These are phyloP conservation scores for Galeopterus variegatus DNA, from an alignment of 2,113 vertebrate genomes.

Conservation along the genomic window DNA sequence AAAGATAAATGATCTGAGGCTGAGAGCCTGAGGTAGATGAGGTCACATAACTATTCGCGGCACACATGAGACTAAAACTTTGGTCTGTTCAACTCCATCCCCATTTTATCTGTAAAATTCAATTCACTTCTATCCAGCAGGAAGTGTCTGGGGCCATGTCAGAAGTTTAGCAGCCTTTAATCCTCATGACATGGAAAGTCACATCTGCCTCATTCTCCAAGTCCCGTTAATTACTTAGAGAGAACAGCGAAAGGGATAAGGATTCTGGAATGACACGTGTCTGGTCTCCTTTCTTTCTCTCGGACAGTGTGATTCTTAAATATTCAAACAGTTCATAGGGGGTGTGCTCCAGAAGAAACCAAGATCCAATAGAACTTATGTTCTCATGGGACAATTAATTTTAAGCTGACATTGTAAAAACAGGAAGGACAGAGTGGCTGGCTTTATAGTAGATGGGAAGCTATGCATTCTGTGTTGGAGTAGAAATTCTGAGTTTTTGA, in stretches of 20 bases:
- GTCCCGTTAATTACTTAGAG: background rate
- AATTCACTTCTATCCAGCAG: background rate
- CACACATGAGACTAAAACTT: background rate
- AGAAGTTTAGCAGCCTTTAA: background rate
- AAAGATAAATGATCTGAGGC: background rate
- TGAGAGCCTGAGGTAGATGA: background rate
- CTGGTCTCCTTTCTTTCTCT: constrained; percentile 62
- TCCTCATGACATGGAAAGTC: background rate
- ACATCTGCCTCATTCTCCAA: background rate
- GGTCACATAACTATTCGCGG: background rate
- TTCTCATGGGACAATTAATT: constrained; percentile 76
- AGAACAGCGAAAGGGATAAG: background rate
- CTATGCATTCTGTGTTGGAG: constrained; percentile 42
- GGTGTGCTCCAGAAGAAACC: constrained; percentile 69
- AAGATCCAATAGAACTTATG: constrained; percentile 57
- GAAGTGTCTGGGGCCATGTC: background rate
- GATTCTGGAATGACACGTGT: background rate
- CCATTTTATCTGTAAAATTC: background rate
- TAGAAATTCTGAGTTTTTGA: constrained; percentile 74
- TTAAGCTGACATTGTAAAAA: constrained; percentile 76
- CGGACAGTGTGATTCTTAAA: constrained; percentile 66
- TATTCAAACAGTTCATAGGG: constrained; percentile 62
- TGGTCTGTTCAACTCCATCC: background rate
- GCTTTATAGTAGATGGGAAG: constrained; percentile 77
- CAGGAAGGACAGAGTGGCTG: constrained; percentile 49